Percentiles rank a stretch among this genome's conserved stretches.
These are phyloP conservation scores for Cheilosia grossa DNA, from an alignment of 2,888 invertebrate species.

Conservation along the genomic window DNA sequence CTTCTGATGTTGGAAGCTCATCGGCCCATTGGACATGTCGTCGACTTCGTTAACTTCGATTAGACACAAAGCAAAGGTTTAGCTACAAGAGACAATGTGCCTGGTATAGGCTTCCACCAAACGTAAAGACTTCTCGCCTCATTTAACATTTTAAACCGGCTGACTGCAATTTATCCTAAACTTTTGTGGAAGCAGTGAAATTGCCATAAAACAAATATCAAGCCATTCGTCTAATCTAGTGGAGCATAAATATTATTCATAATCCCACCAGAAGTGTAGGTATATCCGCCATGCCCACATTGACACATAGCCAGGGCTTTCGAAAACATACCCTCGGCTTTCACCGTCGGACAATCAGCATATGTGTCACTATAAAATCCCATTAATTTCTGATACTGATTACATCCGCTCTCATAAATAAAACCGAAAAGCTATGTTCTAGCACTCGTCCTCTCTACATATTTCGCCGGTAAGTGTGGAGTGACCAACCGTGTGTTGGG, in stretches of 20 bases:
- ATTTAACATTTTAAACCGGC: too few species aligned
- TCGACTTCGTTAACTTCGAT: too few species aligned
- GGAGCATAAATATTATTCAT: slow-evolving; percentile 29
- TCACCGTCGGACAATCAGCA: slow-evolving; percentile 63
- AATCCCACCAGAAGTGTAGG: slow-evolving; percentile 1
- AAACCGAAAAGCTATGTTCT: slow-evolving; percentile 15
- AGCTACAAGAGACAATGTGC: too few species aligned
- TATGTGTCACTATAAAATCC: slow-evolving; percentile 69
- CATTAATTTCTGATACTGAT: slow-evolving; percentile 73
- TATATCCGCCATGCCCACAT: not conserved
- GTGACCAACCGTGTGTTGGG: not conserved
- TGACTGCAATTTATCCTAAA: not conserved
- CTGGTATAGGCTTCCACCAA: too few species aligned
- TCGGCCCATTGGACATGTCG: too few species aligned
- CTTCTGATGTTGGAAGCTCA: too few species aligned
- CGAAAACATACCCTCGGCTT: slow-evolving; percentile 6
- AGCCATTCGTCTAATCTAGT: not conserved
- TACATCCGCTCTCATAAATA: slow-evolving; percentile 69
- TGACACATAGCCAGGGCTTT: not conserved
- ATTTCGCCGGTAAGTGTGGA: not conserved
- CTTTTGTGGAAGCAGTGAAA: not conserved
- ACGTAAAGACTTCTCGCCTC: too few species aligned
- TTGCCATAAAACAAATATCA: not conserved
- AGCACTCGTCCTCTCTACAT: not conserved
- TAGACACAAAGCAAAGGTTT: too few species aligned